A percentile compares a stretch with the other conserved stretches of the same genome.
Conservation (phyloP, 2,888 invertebrate genomes). For the Temnothorax ravouxi region DNA sequence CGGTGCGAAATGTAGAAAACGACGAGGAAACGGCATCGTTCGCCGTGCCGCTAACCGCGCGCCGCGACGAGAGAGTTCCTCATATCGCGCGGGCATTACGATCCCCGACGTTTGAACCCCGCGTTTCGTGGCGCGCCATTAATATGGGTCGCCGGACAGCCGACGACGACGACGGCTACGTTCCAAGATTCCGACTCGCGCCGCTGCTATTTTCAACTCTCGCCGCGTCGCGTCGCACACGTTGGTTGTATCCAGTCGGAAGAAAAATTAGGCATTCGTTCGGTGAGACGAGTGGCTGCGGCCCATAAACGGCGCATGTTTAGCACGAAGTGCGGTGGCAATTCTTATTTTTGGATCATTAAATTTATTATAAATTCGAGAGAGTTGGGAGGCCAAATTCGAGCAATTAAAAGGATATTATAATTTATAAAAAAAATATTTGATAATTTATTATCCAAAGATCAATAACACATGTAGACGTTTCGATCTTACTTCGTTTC, state of each 20-base stretch:
- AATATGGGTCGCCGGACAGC: constrained; percentile 63
- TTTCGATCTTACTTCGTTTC: too few species aligned
- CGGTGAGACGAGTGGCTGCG: constrained; percentile 26
- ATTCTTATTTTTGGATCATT: neutral
- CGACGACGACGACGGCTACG: constrained; percentile 46
- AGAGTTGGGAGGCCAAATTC: too few species aligned
- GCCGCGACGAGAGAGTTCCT: constrained; percentile 54
- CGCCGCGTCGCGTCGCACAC: constrained; percentile 24
- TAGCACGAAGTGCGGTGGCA: neutral
- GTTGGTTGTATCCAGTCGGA: constrained; percentile 30
- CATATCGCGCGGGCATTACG: constrained; percentile 57
- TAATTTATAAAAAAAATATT: too few species aligned
- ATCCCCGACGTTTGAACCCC: constrained; percentile 50
- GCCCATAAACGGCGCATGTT: constrained; percentile 37
- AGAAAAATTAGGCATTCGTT: constrained; percentile 42
- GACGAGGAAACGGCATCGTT: constrained; percentile 55
- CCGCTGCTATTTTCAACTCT: constrained; percentile 53
- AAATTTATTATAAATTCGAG: neutral
- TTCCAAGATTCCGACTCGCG: constrained; percentile 57
- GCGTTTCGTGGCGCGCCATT: constrained; percentile 57
- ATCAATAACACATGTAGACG: too few species aligned
- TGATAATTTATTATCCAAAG: too few species aligned
- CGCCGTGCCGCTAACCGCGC: constrained; percentile 45
- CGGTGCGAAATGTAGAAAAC: constrained; percentile 23
- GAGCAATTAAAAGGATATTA: too few species aligned